Base-by-base conservation (phyloP, 2,113 vertebrate species). In the Aplodontia rufa region DNA sequence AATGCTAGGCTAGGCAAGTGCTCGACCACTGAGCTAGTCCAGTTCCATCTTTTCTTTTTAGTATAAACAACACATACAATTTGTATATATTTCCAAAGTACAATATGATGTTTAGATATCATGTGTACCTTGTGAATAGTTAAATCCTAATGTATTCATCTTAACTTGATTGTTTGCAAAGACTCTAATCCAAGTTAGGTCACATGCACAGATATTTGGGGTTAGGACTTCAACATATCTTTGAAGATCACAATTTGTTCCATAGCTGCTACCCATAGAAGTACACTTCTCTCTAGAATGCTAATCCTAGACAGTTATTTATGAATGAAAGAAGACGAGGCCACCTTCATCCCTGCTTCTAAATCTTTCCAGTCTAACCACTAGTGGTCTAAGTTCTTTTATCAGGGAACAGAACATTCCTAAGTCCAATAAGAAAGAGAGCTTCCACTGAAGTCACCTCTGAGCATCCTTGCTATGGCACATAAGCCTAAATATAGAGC, bases 401-500 rank as follows among this genome's bases (percentile, higher is more conserved):
- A 47, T 58, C 22, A 66, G 58, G 75, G 55, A 42, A 40, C 6
- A 83, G 51, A 74, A 47, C 9, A 60, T 91, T 83, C 47, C 62
- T 28, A 12, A 42, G 40, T 49, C 74, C 24, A 47, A 12, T 28
- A 64, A 91, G 47, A 91, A 93, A 72, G 49, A 68, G 6, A 10
- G 14, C 5, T 85, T 58, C 8, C 24, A 11, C 5, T 11, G 2
- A 40, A 51, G 49, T 20, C 19, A 13, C 35, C 9, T 8, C 20
- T 45, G 14, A 68, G 13, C 87, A 51, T 35, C 28, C 30, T n/a
- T 37, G 28, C 42, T 1, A 0, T 16, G 66, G 10, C 4, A 47
- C 3, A 28, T 4, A 28, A 14, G 1, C 4, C 28, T 19, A n/a
- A 24, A 58, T 32, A 3, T 7, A 7, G 16, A 62, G 45, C 6